Evolutionary conservation across 1,140 invertebrate species (phyloP), one percentile per base, ranked within the genome.

Genomic region (Sweltsa coloradensis): DNA sequence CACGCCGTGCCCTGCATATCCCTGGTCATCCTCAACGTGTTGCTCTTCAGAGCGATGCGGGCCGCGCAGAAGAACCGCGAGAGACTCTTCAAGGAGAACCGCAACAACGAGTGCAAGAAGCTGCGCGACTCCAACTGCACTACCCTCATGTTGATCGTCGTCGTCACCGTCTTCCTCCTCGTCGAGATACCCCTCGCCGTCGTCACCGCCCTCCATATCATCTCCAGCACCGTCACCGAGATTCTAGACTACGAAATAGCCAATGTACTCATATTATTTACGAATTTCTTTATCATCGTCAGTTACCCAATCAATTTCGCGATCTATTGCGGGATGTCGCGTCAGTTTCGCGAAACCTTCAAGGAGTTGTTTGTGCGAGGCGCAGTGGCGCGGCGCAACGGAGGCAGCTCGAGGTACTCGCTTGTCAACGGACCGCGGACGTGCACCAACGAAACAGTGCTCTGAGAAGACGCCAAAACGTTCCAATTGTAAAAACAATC

Each of bases 271-370:
- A 84, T 95, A 36, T 66, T 94, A 16, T 76, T 93, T 53, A 89
- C 85, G 1, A 92, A 92, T 68, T 89, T 95, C 66, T 86, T 89
- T 62, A 88, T 96, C 51, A 83, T 90, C 34, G 71, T 91, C 5
- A 88, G 83, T 16, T 95, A 94, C 64, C 90, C 90, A 0, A 82
- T 94, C 45, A 93, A 95, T 65, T 96, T 96, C 59, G 89, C 89
- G 44, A 94, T 96, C 50, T 96, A 96, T 61, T 95, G 90, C 61
- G 89, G 89, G 4, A 95, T 95, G 91, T 89, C 85, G 39, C 71
- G 88, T 19, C 88, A 93, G 60, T 96, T 96, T 60, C 70, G 91
- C 24, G 88, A 93, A 62, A 95, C 91, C 0, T 96, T 95, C 66
- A 89, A 89, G 56, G 81, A 89, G 55, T 69, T 95, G 3, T 94